Base-by-base conservation (phyloP, 1,140 invertebrate species). In the Tetramorium alpestre region DNA sequence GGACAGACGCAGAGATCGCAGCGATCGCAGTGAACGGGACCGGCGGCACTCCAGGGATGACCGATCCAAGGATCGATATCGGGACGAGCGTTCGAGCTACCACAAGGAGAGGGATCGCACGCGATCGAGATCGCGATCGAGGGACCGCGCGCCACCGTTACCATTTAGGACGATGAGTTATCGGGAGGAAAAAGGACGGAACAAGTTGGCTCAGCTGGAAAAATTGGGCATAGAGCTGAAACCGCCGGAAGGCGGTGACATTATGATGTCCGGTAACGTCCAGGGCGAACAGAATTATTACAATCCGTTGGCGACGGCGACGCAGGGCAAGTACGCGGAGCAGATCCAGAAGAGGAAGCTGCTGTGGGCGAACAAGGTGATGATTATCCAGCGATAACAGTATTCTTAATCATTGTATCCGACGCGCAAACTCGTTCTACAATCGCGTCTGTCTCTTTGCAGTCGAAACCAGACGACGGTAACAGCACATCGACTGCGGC, bases 291-390 rank as follows among this genome's bases (percentile, higher is more conserved):
- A 96, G 47, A 96, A 96, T 88, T 99, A 98, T 95, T 98, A 98
- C 91, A 98, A 98, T 95, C 97, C 98, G 16, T 94, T 96, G 3
- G 97, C 97, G 28, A 97, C 98, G 8, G 97, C 98, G 8, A 97
- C 98, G 90, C 97, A 98, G 65, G 96, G 97, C 62, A 98, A 98
- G 91, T 98, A 98, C 93, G 97, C 98, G 18, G 98, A 99, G 90
- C 97, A 98, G 94, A 97, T 98, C 65, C 98, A 99, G 92, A 99
- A 99, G 93, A 96, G 98, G 69, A 99, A 99, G 95, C 95, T 99
- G 22, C 95, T 99, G 7, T 99, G 98, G 98, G 96, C 97, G 0
- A 97, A 98, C 88, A 98, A 98, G 92, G 94, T 95, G 85, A 92
- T 38, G 18, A 87, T 81, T 82, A 75, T 38, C 8, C 16, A 73